These are phyloP conservation scores for Steinernema scapterisci DNA, from an alignment of 2,888 invertebrate species.

Conservation along the genomic window DNA sequence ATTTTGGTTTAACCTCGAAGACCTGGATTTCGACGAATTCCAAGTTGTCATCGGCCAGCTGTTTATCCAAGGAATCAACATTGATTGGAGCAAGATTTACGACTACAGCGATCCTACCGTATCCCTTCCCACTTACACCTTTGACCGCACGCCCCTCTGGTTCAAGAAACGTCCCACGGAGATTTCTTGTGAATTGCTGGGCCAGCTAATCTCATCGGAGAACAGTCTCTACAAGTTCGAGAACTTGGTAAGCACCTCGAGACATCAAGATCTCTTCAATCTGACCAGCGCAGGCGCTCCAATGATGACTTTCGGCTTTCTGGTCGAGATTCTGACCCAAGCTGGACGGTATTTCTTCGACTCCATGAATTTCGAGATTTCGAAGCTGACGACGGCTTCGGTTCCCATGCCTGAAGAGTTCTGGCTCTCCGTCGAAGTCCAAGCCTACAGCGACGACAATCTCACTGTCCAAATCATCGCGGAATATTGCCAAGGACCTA, in stretches of 20 bases:
- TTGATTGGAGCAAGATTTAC: slow-evolving; percentile 50
- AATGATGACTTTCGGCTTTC: not conserved
- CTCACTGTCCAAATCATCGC: slow-evolving; percentile 1
- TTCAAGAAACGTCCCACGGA: slow-evolving; percentile 42
- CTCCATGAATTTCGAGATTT: slow-evolving; percentile 15
- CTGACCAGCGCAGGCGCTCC: not conserved
- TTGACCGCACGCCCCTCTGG: slow-evolving; percentile 53
- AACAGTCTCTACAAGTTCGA: slow-evolving; percentile 7
- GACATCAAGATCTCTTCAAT: not conserved
- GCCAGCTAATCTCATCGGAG: not conserved
- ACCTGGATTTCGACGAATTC: not conserved
- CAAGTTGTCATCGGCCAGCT: slow-evolving; percentile 17
- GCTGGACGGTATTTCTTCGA: slow-evolving; percentile 19
- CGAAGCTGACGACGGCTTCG: not conserved
- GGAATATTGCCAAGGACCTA: not conserved
- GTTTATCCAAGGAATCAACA: slow-evolving; percentile 22
- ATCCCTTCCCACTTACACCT: slow-evolving; percentile 54
- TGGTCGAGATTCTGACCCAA: not conserved
- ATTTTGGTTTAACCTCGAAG: slow-evolving; percentile 15
- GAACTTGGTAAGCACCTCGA: not conserved
- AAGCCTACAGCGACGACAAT: not conserved
- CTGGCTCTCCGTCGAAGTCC: slow-evolving; percentile 4
- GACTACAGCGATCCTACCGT: slow-evolving; percentile 32
- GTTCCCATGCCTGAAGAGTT: not conserved
- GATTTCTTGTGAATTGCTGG: not conserved